These are phyloP conservation scores for Andrena cerasifolii DNA, from an alignment of 1,140 invertebrate species.

Conservation along the genomic window DNA sequence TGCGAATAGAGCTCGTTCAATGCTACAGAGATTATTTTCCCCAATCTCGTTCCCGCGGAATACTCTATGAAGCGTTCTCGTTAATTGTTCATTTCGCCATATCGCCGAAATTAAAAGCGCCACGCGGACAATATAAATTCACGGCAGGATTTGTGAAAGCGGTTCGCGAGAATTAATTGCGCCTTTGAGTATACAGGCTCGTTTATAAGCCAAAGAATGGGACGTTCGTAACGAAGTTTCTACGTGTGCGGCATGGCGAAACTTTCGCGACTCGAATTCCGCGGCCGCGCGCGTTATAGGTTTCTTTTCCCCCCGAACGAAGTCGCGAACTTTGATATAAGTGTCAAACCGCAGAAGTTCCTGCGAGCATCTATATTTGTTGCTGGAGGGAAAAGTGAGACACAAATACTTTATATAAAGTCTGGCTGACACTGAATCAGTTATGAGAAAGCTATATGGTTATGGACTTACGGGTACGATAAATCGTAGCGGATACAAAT, in stretches of 20 bases:
- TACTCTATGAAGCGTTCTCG: conserved; percentile 19
- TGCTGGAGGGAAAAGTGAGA: not conserved
- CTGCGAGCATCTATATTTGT: conserved; percentile 25
- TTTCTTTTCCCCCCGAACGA: conserved; percentile 5
- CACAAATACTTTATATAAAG: not conserved
- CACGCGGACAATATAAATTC: conserved; percentile 32
- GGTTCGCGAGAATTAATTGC: conserved; percentile 53
- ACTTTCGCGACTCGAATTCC: conserved; percentile 6
- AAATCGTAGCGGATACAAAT: no score
- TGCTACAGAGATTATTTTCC: not conserved
- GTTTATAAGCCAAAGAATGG: conserved; percentile 46
- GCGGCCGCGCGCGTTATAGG: not conserved
- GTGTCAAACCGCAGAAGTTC: conserved; percentile 21
- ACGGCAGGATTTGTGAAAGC: conserved; percentile 34
- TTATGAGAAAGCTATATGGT: not conserved
- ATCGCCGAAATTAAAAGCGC: conserved; percentile 23
- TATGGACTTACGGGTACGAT: no score
- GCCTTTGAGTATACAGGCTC: conserved; percentile 45
- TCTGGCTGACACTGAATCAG: not conserved
- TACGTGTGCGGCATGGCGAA: conserved; percentile 5
- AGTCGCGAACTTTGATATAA: conserved; percentile 16
- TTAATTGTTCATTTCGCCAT: conserved; percentile 58
- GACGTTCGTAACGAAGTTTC: conserved; percentile 30
- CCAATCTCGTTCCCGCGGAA: conserved; percentile 15
- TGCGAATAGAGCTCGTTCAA: not conserved